A percentile compares a stretch with the other conserved stretches of the same genome.
Conservation (phyloP, 2,797 vertebrate species). For the Vultur gryphus region DNA sequence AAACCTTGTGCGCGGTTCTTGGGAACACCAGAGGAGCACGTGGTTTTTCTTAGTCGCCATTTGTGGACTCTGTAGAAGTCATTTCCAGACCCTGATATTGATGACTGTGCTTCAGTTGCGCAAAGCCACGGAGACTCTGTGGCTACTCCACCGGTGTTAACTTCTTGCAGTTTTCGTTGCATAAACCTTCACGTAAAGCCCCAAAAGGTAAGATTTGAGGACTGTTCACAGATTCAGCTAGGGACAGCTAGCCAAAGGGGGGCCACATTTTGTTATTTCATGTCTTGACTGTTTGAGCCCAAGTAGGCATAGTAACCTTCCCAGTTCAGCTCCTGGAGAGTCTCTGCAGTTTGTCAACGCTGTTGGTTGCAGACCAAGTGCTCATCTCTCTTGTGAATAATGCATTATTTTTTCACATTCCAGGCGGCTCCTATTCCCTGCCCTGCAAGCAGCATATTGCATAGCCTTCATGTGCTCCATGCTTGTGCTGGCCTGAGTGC, state of each 20-base stretch:
- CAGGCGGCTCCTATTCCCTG: background rate
- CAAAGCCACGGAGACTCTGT: accelerated
- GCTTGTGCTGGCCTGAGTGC: background rate
- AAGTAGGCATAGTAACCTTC: accelerated
- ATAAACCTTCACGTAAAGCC: background rate
- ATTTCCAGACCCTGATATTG: accelerated
- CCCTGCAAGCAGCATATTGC: background rate
- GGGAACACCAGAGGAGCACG: background rate
- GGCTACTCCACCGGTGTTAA: background rate
- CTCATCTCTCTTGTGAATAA: background rate
- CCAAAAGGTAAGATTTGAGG: background rate
- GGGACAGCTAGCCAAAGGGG: no score
- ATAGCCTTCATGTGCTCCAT: accelerated
- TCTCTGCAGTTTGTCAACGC: background rate
- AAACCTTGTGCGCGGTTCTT: background rate
- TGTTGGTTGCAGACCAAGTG: background rate
- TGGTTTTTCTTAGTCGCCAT: background rate
- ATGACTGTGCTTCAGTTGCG: background rate
- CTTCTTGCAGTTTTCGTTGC: background rate
- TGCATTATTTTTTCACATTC: background rate
- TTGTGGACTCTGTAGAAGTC: background rate
- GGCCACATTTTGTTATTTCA: no score
- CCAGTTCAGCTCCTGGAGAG: background rate
- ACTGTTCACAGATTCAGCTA: accelerated
- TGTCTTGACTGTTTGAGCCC: background rate